Conservation (phyloP, 1,140 invertebrate species). For the Tetragonula clypearis region DNA sequence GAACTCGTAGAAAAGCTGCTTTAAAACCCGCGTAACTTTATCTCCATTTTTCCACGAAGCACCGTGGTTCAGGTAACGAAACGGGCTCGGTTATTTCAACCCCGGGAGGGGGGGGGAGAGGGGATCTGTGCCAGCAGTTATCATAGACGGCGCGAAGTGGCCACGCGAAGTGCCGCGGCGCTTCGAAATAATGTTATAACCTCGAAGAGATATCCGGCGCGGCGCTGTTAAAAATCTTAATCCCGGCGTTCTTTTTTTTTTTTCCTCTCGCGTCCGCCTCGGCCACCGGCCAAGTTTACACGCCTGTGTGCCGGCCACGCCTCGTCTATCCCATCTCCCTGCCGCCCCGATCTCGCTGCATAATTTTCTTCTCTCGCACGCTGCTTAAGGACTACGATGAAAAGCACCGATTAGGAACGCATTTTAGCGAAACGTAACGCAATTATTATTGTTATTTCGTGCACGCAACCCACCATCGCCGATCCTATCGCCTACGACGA, state of each 20-base stretch:
- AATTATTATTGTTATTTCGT: slow-evolving; percentile 43
- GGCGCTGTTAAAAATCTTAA: slow-evolving; percentile 23
- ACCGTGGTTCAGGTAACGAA: neutral
- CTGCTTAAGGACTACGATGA: slow-evolving; percentile 30
- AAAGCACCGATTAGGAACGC: slow-evolving; percentile 45
- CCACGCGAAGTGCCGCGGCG: slow-evolving; percentile 19
- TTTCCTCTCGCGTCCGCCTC: neutral
- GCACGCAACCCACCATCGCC: slow-evolving; percentile 10
- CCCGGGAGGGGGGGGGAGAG: neutral
- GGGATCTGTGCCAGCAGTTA: slow-evolving; percentile 37
- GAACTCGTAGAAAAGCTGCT: no score
- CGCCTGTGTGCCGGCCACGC: slow-evolving; percentile 12
- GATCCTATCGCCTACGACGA: neutral
- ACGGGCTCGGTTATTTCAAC: slow-evolving; percentile 31
- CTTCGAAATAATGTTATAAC: slow-evolving; percentile 20
- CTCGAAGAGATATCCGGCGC: neutral
- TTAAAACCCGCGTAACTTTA: no score
- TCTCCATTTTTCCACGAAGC: no score
- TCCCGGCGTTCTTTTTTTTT: neutral
- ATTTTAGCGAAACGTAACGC: slow-evolving; percentile 46
- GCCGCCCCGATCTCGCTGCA: neutral
- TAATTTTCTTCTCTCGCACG: slow-evolving; percentile 8
- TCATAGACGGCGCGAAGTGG: neutral
- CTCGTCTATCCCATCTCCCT: no score
- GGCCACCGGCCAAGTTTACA: neutral